Evolutionary conservation across 2,113 vertebrate genomes (phyloP), one percentile per base, ranked within the genome.

Genomic region (Brevimyrus niger): DNA sequence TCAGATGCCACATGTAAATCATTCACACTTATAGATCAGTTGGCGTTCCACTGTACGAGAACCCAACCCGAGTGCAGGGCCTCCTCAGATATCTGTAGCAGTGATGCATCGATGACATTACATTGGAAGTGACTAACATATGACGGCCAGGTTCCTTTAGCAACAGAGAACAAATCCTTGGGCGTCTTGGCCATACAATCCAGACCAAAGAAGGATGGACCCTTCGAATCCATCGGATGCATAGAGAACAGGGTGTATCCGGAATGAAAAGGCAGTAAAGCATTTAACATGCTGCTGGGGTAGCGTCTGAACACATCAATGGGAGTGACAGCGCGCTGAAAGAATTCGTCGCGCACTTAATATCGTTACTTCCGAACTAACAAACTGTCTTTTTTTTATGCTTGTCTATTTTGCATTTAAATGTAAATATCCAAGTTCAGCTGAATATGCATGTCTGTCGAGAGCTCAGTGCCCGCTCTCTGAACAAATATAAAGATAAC

Each of bases 361-460:
- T 48, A 86, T 86, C 9, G 50, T 86, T 27, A 50, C 83, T 13
- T 86, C 48, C n/a, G 50, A 50, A 50, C 83, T 27, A 86, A 50
- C 83, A 85, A 85, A 86, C 46, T 86, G 83, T 21, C 44, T 50
- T 31, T 27, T 31, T 27, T 86, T 48, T 86, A 86, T 86, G 47
- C 47, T 27, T 86, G 23, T 31, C 83, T 4, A 8, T 50, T 48
- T 86, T 0, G 4, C 83, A 50, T 86, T 86, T 53, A 87, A 47
- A 87, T 87, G 44, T 50, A 86, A 86, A 50, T 86, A 86, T 50
- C n/a, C 83, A 86, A 86, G 47, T 31, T 86, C 7, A 86, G n/a
- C n/a, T 48, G 21, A 50, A 86, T 86, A 86, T 86, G 83, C 82
- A 84, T 84, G 82, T 84, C 44, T 48, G 4, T 86, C 11, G 23